Evolutionary conservation across 2,888 invertebrate genomes (phyloP), one percentile per base, ranked within the genome.

Genomic region (Prostheceraeus crozeri): DNA sequence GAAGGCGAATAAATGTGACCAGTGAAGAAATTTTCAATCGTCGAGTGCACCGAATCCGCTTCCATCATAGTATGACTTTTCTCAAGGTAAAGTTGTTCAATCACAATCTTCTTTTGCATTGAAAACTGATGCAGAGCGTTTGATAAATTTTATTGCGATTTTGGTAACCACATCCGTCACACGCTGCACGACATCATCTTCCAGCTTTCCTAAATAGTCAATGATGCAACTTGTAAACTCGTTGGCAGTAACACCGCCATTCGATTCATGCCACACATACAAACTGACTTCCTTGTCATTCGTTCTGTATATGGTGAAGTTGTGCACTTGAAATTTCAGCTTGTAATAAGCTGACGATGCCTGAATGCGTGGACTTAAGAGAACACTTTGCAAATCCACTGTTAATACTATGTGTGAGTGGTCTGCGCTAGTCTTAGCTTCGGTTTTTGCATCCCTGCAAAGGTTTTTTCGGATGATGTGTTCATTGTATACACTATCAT

Each of bases 61-160:
- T 40, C 40, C 40, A 40, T 40, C 40, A 40, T 40, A 8, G n/a
- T 40, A n/a, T 40, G n/a, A n/a, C 40, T n/a, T 40, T 40, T 40
- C 40, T 40, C 40, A 16, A 40, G 19, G 40, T n/a, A 40, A 8
- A 40, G n/a, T 16, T 40, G 40, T 4, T 40, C 40, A 8, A 40
- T 40, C n/a, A n/a, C 19, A n/a, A 40, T 21, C 14, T 8, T 4
- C 4, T 40, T 40, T 21, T 40, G 14, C 19, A 16, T 40, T 8
- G n/a, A 14, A 40, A 4, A n/a, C 16, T 40, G 16, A n/a, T 8
- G 19, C 40, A 40, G 19, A 21, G 6, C 19, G n/a, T 40, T 40
- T 14, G 40, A 40, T 40, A 40, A 21, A 14, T 6, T 40, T n/a
- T 40, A 16, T 6, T 40, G 40, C 40, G 40, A 40, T 40, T 40